These are phyloP conservation scores for Ophraella communa DNA, from an alignment of 2,888 invertebrate genomes.

Conservation along the genomic window DNA sequence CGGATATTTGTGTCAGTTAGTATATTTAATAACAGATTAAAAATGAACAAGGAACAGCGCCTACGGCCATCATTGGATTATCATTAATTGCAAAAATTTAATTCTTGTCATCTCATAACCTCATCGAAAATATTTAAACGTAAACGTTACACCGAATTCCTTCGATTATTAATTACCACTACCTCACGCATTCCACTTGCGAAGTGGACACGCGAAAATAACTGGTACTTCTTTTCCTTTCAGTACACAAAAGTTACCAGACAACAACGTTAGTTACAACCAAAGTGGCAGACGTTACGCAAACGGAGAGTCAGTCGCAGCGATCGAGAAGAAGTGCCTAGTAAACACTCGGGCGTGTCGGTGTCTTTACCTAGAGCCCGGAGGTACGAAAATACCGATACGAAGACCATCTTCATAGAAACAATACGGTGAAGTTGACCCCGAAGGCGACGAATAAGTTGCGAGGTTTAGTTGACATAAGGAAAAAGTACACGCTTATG, in stretches of 20 bases:
- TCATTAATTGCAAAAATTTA: too few relatives aligned
- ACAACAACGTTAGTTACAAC: slow-evolving; percentile 1
- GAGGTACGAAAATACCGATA: slow-evolving; percentile 33
- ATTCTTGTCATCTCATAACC: too few relatives aligned
- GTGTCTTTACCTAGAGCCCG: slow-evolving; percentile 42
- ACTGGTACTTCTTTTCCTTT: slow-evolving; percentile 11
- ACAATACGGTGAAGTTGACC: slow-evolving; percentile 10
- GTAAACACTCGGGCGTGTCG: background rate
- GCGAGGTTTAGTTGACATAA: slow-evolving; percentile 9
- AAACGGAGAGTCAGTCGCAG: background rate
- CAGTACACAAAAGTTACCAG: background rate
- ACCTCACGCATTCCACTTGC: slow-evolving; percentile 19
- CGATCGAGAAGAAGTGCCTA: background rate
- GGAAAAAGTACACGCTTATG: slow-evolving; percentile 17
- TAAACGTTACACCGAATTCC: slow-evolving; percentile 18
- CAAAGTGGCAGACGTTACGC: slow-evolving; percentile 1
- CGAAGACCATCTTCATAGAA: slow-evolving; percentile 18
- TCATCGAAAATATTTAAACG: background rate
- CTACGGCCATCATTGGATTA: too few relatives aligned
- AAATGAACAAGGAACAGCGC: too few relatives aligned
- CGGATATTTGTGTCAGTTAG: too few relatives aligned
- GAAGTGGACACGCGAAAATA: slow-evolving; percentile 17
- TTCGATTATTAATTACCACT: slow-evolving; percentile 13
- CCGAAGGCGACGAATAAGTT: background rate
- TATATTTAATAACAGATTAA: too few relatives aligned